Conservation (phyloP, 2,888 invertebrate genomes). For the Ectropis crepuscularia region DNA sequence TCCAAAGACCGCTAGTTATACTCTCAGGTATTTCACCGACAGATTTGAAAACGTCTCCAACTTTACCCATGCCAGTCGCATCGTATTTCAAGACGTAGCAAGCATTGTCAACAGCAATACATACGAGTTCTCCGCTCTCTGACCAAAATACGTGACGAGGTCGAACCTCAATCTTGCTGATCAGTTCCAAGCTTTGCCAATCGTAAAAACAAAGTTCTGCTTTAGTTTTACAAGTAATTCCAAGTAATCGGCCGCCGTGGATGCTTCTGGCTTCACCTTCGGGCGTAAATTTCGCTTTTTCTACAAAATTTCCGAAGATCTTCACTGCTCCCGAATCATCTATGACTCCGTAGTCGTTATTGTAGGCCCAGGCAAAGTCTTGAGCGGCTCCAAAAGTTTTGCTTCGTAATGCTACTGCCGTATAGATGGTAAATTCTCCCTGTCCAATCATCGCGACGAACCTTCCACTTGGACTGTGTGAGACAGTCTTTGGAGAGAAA, state of each 20-base stretch:
- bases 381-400: conserved; percentile 14
- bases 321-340: not conserved
- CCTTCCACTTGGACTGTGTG: conserved; percentile 97
- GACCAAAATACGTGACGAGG: conserved; percentile 18
- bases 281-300: not conserved
- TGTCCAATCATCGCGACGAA: conserved; percentile 97
- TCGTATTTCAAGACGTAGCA: conserved; percentile 16
- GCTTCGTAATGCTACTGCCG: conserved; percentile 93
- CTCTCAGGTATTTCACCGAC: conserved; percentile 1
- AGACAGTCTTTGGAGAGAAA: conserved; percentile 6
- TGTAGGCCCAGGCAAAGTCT: conserved; percentile 14
- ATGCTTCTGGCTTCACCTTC: conserved; percentile 3
- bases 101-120: not conserved
- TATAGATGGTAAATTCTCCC: conserved; percentile 99
- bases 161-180: not conserved
- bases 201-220: conserved; percentile 11
- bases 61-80: too few species aligned
- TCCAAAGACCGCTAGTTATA: conserved; percentile 13
- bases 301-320: conserved; percentile 14
- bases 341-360: conserved; percentile 9
- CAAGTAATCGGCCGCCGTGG: conserved; percentile 20
- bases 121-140: conserved; percentile 4
- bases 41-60: conserved; percentile 1
- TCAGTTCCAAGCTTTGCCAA: conserved; percentile 13
- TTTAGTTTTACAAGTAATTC: not conserved